These are phyloP conservation scores for Holothuria leucospilota DNA, from an alignment of 53 echinoderm and acorn worm species.

Conservation along the genomic window DNA sequence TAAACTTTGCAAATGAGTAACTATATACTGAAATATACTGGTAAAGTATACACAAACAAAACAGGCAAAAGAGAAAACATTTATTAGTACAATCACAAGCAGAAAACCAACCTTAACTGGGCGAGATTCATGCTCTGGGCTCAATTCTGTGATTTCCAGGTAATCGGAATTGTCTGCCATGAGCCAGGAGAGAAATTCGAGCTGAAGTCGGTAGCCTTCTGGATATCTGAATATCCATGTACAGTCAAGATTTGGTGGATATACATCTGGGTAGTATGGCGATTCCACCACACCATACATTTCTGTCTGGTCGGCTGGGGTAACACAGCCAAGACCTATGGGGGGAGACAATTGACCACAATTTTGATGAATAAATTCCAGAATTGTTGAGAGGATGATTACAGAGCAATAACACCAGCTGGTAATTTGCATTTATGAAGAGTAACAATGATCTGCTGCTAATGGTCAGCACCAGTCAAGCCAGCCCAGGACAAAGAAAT, in stretches of 20 bases:
- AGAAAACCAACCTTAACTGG: conserved; percentile 7
- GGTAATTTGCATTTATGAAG: no score
- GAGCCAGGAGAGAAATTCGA: conserved; percentile 49
- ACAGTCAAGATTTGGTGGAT: conserved; percentile 64
- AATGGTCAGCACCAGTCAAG: no score
- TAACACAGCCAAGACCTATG: conserved; percentile 58
- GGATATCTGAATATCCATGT: conserved; percentile 58
- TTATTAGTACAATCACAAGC: no score
- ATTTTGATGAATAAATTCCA: no score
- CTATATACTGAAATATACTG: no score
- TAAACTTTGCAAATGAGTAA: no score
- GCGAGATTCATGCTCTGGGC: conserved; percentile 10
- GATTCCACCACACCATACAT: conserved; percentile 59
- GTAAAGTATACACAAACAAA: no score
- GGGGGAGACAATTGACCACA: background rate
- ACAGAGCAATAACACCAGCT: no score
- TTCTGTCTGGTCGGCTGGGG: conserved; percentile 33
- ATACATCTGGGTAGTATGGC: conserved; percentile 58
- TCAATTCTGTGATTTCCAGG: conserved; percentile 27
- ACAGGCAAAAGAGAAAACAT: no score
- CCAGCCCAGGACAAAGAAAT: no score
- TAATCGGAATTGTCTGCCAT: background rate
- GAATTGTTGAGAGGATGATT: no score
- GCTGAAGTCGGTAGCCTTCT: conserved; percentile 47
- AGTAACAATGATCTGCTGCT: no score